These are phyloP conservation scores for Diabrotica virgifera DNA, from an alignment of 1,140 invertebrate species.

Conservation along the genomic window DNA sequence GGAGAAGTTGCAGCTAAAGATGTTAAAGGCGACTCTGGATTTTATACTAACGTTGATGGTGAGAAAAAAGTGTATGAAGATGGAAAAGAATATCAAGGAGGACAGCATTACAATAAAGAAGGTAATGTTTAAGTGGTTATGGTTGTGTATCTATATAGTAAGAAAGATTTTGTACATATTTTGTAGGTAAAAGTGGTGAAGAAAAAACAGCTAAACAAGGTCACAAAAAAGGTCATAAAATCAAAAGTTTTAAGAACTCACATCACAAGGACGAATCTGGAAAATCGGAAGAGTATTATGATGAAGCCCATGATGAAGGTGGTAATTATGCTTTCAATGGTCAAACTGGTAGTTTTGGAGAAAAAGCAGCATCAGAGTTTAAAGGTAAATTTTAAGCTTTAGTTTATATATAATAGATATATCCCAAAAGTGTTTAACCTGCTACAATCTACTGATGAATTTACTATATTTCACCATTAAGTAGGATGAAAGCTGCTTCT, in stretches of 20 bases:
- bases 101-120: conserved; percentile 54
- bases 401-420: background rate
- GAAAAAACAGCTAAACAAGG: conserved; percentile 54
- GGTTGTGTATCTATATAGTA: too few species aligned
- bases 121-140: conserved; percentile 43
- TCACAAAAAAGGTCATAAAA: conserved; percentile 64
- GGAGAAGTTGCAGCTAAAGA: conserved; percentile 51
- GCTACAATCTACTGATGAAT: too few species aligned
- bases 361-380: conserved; percentile 53
- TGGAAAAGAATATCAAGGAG: conserved; percentile 56
- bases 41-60: conserved; percentile 55
- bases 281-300: conserved; percentile 63
- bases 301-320: conserved; percentile 63
- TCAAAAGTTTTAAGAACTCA: conserved; percentile 62
- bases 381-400: conserved; percentile 36
- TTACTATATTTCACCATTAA: too few species aligned
- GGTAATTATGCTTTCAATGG: conserved; percentile 54
- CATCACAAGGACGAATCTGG: conserved; percentile 66
- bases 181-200: conserved; percentile 50
- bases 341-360: conserved; percentile 52
- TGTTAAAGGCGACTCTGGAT: conserved; percentile 55
- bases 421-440: too few species aligned
- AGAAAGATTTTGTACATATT: conserved; percentile 9
- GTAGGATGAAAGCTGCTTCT: too few species aligned
- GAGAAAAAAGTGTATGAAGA: conserved; percentile 57